Evolutionary conservation across 2,113 vertebrate species (phyloP), one percentile per base, ranked within the genome.

Genomic region (Corythoichthys haematopterus): DNA sequence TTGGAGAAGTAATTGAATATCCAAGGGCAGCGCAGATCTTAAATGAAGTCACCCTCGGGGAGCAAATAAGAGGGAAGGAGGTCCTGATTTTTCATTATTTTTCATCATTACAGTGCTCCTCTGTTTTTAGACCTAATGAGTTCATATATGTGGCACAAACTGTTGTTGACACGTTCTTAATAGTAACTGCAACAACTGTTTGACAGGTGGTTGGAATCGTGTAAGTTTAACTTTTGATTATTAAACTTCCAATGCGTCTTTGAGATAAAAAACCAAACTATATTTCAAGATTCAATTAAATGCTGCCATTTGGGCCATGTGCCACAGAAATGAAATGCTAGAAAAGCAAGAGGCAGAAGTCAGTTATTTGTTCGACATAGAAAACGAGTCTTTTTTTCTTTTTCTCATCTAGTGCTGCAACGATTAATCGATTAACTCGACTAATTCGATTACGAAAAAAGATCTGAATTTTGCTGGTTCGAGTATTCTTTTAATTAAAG

Each of bases 1-100:
- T 75, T 84, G 77, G 76, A 74, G 55, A 75, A 77, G 63, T 85
- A 70, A 85, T 87, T 86, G 74, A 86, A 84, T 83, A 80, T 83
- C 75, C 81, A 84, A 84, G 81, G 84, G 79, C 78, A 82, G 67
- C 59, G 6, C n/a, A 64, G 74, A 74, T 71, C 80, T 83, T 81
- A 79, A 87, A 83, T 85, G 80, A 84, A 84, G 80, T 80, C 80
- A 38, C 53, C 60, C 70, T 68, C 72, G 77, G 69, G 74, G 74
- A 66, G 67, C 74, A 68, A 81, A 79, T 71, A 68, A 80, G 78
- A 72, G 70, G 68, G 83, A 75, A 75, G 76, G 50, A 72, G 64
- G 61, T 74, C 74, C 76, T 74, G 76, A 70, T 72, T 55, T 71
- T 70, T 0, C 13, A 69, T 81, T 76, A 74, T 80, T 84, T 76